These are phyloP conservation scores for Triplophysa bombifrons DNA, from an alignment of 2,797 vertebrate genomes.

Conservation along the genomic window DNA sequence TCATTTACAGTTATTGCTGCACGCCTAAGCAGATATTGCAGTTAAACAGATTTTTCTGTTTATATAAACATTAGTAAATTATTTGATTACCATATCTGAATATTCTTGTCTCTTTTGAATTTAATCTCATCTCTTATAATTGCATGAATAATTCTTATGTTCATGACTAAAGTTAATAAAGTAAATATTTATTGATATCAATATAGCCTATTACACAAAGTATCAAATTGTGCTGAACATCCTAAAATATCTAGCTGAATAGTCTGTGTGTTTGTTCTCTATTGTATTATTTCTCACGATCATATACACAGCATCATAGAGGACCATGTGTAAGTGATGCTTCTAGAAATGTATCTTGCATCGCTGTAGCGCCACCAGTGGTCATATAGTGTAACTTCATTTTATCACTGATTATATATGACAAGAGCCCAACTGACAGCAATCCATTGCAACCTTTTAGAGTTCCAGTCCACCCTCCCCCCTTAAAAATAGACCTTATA, in stretches of 20 bases:
- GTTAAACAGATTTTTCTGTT: neutral
- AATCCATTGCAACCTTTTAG: neutral
- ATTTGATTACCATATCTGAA: neutral
- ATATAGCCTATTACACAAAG: neutral
- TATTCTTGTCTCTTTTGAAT: neutral
- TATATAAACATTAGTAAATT: neutral
- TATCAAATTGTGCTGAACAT: neutral
- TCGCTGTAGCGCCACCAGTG: constrained; percentile 47
- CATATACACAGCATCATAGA: neutral
- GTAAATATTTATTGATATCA: too few species aligned
- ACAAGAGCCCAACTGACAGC: neutral
- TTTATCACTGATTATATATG: neutral
- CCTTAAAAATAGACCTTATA: too few species aligned
- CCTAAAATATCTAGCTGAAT: neutral
- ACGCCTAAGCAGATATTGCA: neutral
- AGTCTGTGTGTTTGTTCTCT: neutral
- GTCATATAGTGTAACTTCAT: constrained; percentile 37
- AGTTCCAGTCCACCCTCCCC: too few species aligned
- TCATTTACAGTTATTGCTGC: neutral
- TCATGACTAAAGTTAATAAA: neutral
- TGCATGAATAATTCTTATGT: neutral
- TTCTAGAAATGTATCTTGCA: constrained; percentile 21
- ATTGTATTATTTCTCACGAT: neutral
- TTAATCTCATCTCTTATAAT: neutral
- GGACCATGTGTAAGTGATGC: neutral